Base-by-base conservation (phyloP, 2,797 vertebrate genomes). In the Fistularia commersonii region DNA sequence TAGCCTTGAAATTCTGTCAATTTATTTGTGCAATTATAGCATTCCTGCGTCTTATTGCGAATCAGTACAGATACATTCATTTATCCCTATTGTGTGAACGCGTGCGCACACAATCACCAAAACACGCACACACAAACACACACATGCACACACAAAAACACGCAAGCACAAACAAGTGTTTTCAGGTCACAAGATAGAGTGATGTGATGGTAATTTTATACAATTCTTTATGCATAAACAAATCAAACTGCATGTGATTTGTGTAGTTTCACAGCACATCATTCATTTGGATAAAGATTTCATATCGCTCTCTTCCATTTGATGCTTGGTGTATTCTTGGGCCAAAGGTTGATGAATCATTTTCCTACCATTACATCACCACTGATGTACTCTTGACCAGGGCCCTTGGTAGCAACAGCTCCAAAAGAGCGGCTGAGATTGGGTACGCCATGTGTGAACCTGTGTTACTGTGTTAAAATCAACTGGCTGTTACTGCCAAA, bases 141-240 rank as follows among this genome's bases (percentile, higher is more conserved):
- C 37, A 14, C 35, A 54, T 11, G 32, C 6, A 57, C 23, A 36
- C 33, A 50, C 12, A 48, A 5, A 40, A 32, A 34, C 31, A n/a
- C 33, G 37, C 23, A 2, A 4, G 4, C 15, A 34, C 32, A 41
- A 34, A 51, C 33, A 40, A 52, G 61, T 48, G 44, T 63, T 57
- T 41, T 52, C 36, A 15, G 38, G 50, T 66, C 54, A 67, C 36
- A 48, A 61, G 59, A 72, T 72, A 65, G 53, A 68, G 51, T 77
- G 70, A 70, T 48, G 48, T 7, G 65, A 56, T 23, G 68, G 62
- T 62, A 57, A 57, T 46, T 32, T 10, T 11, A 37, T 32, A 58
- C 37, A 42, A 39, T 61, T 72, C 57, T 59, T 60, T 47, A 47
- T 67, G 62, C 56, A 11, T 45, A 50, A 58, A 68, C 53, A 45